phyloP scores from a whole-genome alignment of 2,113 vertebrate species.

The Marmota monax region DNA sequence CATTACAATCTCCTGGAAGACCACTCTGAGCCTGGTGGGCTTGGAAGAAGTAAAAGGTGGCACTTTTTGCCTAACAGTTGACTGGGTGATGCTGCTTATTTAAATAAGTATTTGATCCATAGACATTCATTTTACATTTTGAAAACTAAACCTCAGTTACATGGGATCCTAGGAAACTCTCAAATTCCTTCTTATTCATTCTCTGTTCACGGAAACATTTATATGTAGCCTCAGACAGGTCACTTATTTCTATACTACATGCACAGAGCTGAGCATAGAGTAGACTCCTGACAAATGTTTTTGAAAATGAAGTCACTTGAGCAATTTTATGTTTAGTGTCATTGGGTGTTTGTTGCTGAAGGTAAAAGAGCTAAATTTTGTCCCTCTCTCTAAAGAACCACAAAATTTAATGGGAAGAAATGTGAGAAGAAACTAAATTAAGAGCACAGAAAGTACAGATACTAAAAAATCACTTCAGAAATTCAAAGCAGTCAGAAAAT shows the following conservation, averaged over 20 bases:
- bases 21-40: fast-evolving
- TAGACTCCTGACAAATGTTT: background rate
- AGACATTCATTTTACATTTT: background rate
- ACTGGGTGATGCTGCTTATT: background rate
- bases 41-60: background rate
- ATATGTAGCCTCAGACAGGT: background rate
- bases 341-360: background rate
- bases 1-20: background rate
- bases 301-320: background rate
- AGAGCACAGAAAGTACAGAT: background rate
- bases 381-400: background rate
- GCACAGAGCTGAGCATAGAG: background rate
- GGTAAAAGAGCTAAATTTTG: background rate
- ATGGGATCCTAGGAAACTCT: background rate
- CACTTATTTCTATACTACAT: background rate
- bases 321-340: background rate
- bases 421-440: background rate
- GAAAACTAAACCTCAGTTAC: background rate
- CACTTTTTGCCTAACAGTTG: background rate
- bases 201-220: background rate
- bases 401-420: background rate
- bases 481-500: background rate
- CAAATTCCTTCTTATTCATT: background rate
- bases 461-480: background rate
- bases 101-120: background rate